Conservation (phyloP, 2,797 vertebrate genomes). For the Muscicapa striata region DNA sequence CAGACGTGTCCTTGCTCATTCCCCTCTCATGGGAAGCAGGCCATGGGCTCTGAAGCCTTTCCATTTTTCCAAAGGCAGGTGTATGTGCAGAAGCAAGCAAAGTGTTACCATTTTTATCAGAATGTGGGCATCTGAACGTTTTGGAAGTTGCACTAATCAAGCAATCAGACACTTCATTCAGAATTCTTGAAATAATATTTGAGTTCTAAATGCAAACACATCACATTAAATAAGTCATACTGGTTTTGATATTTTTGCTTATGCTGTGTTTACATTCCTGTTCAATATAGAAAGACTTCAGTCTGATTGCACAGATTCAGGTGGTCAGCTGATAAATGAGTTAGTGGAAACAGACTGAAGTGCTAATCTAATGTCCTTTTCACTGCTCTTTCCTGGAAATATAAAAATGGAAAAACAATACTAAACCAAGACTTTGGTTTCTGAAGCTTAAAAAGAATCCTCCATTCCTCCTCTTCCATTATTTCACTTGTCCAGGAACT, state of each 20-base stretch:
- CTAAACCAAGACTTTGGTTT: background rate
- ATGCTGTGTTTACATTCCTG: background rate
- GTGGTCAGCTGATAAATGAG: background rate
- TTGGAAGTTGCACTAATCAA: background rate
- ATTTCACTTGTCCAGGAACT: background rate
- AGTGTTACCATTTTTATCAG: background rate
- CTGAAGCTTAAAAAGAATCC: background rate
- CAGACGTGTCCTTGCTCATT: background rate
- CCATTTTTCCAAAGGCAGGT: background rate
- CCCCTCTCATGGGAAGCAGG: background rate
- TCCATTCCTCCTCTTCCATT: background rate
- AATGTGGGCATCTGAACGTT: background rate
- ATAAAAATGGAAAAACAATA: background rate
- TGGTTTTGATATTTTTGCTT: background rate
- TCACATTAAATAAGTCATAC: background rate
- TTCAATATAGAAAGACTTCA: background rate
- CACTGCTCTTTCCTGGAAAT: background rate
- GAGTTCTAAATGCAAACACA: background rate
- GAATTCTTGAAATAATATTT: constrained; percentile 11
- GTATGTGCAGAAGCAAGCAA: background rate
- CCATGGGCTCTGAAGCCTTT: background rate
- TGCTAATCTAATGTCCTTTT: background rate
- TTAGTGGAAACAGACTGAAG: background rate
- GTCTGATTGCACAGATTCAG: background rate
- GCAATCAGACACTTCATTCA: background rate